phyloP scores from a whole-genome alignment of 2,113 vertebrate genomes.

The Corydoras maculifer region DNA sequence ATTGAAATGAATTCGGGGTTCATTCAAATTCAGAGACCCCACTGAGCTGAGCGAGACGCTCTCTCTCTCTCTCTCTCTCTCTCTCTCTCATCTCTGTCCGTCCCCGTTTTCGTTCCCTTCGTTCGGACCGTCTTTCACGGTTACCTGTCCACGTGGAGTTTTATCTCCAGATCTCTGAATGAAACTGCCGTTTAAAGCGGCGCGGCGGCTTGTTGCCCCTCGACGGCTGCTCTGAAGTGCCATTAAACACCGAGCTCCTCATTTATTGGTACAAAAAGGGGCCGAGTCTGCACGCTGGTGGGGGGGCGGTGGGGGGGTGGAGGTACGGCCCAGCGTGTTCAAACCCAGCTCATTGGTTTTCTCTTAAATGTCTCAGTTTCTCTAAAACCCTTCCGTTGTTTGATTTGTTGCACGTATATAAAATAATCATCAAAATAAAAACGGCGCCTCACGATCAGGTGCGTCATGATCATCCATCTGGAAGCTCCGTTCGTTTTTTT shows the following conservation, averaged over 20 bases:
- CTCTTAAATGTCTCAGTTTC: too few relatives aligned
- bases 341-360: too few relatives aligned
- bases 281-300: background rate
- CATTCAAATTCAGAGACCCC: constrained; percentile 54
- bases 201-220: background rate
- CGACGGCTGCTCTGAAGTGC: background rate
- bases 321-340: too few relatives aligned
- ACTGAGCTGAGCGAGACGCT: constrained; percentile 46
- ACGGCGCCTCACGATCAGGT: too few relatives aligned
- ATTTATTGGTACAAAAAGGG: background rate
- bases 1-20: constrained; percentile 66
- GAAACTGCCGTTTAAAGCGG: constrained; percentile 8
- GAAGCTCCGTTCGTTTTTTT: too few relatives aligned
- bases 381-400: too few relatives aligned
- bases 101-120: constrained; percentile 2
- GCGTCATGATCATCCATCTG: too few relatives aligned
- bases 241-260: constrained; percentile 4
- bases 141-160: background rate
- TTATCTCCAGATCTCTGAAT: background rate
- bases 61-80: background rate
- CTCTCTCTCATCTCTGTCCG: background rate
- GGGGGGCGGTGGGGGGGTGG: background rate
- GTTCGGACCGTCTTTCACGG: constrained; percentile 1
- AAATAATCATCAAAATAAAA: too few relatives aligned
- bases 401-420: too few relatives aligned